Evolutionary conservation across 2,797 vertebrate species (phyloP).

Genomic region (Sebastes diaconus): DNA sequence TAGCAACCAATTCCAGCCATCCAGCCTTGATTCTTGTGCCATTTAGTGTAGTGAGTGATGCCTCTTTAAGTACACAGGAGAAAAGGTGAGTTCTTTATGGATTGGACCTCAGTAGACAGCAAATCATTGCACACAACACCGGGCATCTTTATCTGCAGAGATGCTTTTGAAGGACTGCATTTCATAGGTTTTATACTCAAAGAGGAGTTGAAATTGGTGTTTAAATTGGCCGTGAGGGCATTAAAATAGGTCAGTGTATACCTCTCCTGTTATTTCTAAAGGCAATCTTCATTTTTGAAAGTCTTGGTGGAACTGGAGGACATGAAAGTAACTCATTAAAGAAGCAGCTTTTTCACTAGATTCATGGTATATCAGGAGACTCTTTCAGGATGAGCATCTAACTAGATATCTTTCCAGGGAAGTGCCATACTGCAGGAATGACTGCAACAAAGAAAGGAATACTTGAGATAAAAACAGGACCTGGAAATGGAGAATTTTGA

Average conservation of each 20-base stretch:
- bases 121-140: not conserved
- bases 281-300: conserved; percentile 36
- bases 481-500: conserved; percentile 15
- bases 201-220: conserved; percentile 39
- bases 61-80: not conserved
- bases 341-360: conserved; percentile 39
- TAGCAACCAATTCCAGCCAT: not conserved
- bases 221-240: conserved; percentile 33
- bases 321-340: conserved; percentile 65
- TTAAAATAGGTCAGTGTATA: conserved; percentile 43
- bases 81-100: conserved; percentile 22
- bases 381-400: conserved; percentile 57
- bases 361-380: conserved; percentile 39
- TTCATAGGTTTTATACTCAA: conserved; percentile 41
- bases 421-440: conserved; percentile 7
- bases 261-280: conserved; percentile 46
- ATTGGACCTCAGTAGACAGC: conserved; percentile 2
- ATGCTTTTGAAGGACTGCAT: conserved; percentile 47
- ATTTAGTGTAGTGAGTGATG: conserved; percentile 13
- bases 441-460: conserved; percentile 18
- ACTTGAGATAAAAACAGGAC: conserved; percentile 34
- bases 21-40: not conserved
- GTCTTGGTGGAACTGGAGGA: conserved; percentile 44
- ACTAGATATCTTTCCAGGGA: conserved; percentile 53
- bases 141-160: conserved; percentile 25